A percentile compares a stretch with the other conserved stretches of the same genome.
Conservation (phyloP, 2,113 vertebrate genomes). For the Geococcyx californianus region DNA sequence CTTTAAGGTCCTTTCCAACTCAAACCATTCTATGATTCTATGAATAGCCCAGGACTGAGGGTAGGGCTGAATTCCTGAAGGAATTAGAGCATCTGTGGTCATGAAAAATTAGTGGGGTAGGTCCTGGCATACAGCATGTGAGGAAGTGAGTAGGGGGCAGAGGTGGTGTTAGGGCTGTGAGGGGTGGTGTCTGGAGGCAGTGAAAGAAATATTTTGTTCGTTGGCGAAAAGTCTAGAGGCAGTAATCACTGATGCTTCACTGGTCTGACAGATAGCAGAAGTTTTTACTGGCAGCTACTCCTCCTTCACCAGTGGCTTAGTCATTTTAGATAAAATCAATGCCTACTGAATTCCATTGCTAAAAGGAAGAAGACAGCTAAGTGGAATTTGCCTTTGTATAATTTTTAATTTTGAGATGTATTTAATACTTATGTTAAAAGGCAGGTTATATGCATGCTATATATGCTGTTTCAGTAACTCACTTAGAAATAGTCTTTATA, state of each 20-base stretch:
- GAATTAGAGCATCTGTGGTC: background rate
- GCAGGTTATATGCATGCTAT: background rate
- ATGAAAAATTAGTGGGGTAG: background rate
- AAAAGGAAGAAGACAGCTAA: background rate
- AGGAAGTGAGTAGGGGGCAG: background rate
- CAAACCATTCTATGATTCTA: too few relatives aligned
- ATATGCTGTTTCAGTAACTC: background rate
- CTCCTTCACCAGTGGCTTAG: rapidly evolving
- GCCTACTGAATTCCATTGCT: background rate
- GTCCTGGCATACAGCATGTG: background rate
- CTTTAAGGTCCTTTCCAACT: too few relatives aligned
- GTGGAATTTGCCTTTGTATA: background rate
- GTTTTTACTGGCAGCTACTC: background rate
- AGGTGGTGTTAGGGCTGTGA: background rate
- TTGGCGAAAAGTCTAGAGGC: background rate
- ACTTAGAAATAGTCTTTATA: background rate
- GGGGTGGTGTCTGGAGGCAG: background rate
- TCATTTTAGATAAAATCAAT: background rate
- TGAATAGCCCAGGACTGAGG: background rate
- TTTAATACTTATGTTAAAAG: background rate
- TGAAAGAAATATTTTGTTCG: rapidly evolving
- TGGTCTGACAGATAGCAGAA: background rate
- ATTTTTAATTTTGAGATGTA: background rate
- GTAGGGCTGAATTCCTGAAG: background rate
- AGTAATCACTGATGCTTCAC: background rate